Evolutionary conservation across 2,797 vertebrate genomes (phyloP).

Genomic region (Tamandua tetradactyla): DNA sequence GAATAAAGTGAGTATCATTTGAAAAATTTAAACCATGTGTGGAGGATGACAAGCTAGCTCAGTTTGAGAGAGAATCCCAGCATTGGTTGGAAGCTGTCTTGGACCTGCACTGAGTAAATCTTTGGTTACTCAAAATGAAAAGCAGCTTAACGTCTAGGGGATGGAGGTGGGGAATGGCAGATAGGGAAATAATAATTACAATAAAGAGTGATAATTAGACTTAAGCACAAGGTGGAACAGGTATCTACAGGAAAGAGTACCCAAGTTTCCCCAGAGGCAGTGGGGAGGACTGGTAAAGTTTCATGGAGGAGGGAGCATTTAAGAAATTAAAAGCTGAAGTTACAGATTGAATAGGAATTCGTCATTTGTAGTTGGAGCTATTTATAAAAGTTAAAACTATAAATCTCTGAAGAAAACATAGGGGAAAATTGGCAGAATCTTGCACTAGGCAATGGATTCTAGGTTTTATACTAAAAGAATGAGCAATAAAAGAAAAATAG

Average conservation of each 20-base stretch:
- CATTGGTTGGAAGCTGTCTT: neutral
- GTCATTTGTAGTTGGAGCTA: no score
- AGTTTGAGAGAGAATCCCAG: neutral
- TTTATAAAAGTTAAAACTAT: no score
- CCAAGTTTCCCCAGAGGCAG: rapidly evolving
- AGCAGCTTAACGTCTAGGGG: no score
- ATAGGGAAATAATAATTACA: rapidly evolving
- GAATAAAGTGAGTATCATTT: neutral
- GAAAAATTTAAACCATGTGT: no score
- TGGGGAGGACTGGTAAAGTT: neutral
- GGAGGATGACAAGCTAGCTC: neutral
- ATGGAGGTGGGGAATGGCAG: neutral
- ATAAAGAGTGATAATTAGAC: neutral
- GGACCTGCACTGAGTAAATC: neutral
- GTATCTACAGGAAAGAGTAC: neutral
- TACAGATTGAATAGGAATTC: no score
- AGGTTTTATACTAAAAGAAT: no score
- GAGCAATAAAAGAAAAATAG: no score
- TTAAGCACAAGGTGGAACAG: neutral
- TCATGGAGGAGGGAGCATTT: neutral
- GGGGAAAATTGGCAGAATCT: no score
- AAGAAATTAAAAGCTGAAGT: neutral
- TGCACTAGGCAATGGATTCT: no score
- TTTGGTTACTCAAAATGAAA: neutral
- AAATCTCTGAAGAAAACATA: no score